Evolutionary conservation across 1,140 invertebrate species (phyloP).

Genomic region (Drosophila nigromelanica): DNA sequence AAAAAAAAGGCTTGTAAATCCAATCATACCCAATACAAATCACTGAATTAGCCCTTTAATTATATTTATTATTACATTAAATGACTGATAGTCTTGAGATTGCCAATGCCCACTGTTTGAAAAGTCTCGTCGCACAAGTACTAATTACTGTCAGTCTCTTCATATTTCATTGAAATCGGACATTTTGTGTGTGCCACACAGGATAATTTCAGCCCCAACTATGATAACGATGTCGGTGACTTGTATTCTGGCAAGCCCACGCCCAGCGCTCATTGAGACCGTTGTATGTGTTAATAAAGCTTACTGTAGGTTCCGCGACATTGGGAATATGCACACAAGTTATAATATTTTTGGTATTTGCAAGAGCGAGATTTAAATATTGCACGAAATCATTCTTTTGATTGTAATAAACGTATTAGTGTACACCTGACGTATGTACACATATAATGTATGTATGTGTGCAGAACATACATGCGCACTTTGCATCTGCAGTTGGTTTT

Average conservation of each 20-base stretch:
- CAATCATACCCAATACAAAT: background rate
- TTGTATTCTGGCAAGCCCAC: background rate
- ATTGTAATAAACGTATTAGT: background rate
- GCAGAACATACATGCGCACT: constrained; percentile 7
- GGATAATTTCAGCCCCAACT: background rate
- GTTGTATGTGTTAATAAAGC: background rate
- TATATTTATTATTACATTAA: background rate
- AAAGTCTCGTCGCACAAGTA: background rate
- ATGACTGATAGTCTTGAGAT: background rate
- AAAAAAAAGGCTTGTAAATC: background rate
- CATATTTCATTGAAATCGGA: background rate
- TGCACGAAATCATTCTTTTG: background rate
- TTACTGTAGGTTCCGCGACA: background rate
- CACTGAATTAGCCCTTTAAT: background rate
- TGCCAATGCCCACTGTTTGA: background rate
- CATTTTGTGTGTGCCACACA: background rate
- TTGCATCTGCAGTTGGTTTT: background rate
- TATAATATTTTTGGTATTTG: background rate
- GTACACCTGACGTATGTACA: background rate
- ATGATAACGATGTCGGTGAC: background rate
- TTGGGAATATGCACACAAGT: background rate
- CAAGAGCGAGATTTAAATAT: background rate
- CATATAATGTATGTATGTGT: constrained; percentile 6
- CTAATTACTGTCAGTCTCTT: background rate
- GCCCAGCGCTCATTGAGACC: background rate